Evolutionary conservation across 2,888 invertebrate species (phyloP).

Genomic region (Pandemis corylana): DNA sequence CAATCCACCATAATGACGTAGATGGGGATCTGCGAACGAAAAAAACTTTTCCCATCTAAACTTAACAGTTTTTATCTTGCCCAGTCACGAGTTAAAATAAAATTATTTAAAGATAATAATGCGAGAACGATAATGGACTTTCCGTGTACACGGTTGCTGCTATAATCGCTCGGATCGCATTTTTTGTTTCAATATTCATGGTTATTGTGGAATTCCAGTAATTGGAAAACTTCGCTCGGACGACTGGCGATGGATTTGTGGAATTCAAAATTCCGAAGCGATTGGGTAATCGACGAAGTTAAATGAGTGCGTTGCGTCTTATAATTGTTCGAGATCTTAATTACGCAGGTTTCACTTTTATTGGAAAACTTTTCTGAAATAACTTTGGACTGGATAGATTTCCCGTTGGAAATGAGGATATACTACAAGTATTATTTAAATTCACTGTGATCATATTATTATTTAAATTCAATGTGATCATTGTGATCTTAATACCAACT

Average conservation of each 20-base stretch:
- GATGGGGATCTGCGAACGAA: conserved; percentile 24
- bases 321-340: conserved; percentile 36
- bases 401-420: not conserved
- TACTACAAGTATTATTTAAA: not conserved
- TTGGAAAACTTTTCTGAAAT: conserved; percentile 28
- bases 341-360: conserved; percentile 31
- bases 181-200: conserved; percentile 36
- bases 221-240: conserved; percentile 39
- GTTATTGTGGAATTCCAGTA: conserved; percentile 39
- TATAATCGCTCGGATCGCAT: conserved; percentile 25
- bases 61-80: conserved; percentile 40
- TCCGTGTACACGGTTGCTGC: conserved; percentile 32
- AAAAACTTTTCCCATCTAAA: conserved; percentile 42
- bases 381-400: not conserved
- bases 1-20: conserved; percentile 23
- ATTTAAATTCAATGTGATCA: not conserved
- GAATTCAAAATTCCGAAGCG: conserved; percentile 21
- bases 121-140: conserved; percentile 34
- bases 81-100: conserved; percentile 40
- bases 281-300: conserved; percentile 39
- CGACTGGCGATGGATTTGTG: conserved; percentile 33
- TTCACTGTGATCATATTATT: too few relatives aligned
- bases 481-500: too few relatives aligned
- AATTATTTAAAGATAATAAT: conserved; percentile 40
- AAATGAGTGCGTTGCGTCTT: conserved; percentile 34